Conservation (phyloP, 64 coral and sea anemone genomes). For the Catalaphyllia jardinei region DNA sequence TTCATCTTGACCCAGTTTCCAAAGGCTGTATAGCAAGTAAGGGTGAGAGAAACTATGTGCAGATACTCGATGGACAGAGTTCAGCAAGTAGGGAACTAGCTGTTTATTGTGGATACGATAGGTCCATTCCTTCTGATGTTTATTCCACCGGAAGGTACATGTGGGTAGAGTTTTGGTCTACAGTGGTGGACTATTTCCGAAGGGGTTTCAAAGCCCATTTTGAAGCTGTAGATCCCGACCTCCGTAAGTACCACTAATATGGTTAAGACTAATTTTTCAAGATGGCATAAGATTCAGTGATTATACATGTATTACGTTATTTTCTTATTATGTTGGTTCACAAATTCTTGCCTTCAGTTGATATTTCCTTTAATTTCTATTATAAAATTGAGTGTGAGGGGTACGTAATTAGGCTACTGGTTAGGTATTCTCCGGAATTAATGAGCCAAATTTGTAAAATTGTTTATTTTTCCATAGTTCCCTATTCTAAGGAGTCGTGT, state of each 20-base stretch:
- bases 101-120: not conserved
- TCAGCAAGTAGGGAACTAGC: not conserved
- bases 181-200: too few relatives aligned
- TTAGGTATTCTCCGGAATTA: not conserved
- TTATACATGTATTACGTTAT: too few relatives aligned
- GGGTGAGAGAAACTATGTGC: not conserved
- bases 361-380: too few relatives aligned
- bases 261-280: too few relatives aligned
- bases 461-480: not conserved
- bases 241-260: not conserved
- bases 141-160: conserved; percentile 1
- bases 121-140: not conserved
- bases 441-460: not conserved
- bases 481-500: not conserved
- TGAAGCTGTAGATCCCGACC: not conserved
- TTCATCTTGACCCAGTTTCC: not conserved
- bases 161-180: not conserved
- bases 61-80: conserved; percentile 20
- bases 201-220: conserved; percentile 2
- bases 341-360: too few relatives aligned
- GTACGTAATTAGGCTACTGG: not conserved
- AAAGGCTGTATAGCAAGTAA: not conserved
- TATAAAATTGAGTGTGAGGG: too few relatives aligned
- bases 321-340: too few relatives aligned
- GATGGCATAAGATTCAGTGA: too few relatives aligned